A percentile compares a stretch with the other conserved stretches of the same genome.
Conservation (phyloP, 2,888 invertebrate genomes). For the Diogma glabrata region DNA sequence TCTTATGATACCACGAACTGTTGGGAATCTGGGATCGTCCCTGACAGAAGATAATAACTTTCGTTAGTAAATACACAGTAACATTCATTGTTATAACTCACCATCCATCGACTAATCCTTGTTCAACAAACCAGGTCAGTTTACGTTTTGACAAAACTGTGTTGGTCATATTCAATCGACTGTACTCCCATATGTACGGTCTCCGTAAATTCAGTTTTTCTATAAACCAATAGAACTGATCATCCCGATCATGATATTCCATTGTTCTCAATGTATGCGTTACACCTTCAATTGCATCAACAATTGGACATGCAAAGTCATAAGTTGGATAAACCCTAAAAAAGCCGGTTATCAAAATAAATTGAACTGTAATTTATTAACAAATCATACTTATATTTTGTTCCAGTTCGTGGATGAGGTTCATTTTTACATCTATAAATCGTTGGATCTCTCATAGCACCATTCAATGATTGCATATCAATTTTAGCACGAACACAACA, state of each 20-base stretch:
- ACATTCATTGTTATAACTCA: slow-evolving; percentile 29
- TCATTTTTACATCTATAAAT: slow-evolving; percentile 97
- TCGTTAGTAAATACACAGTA: slow-evolving; percentile 8
- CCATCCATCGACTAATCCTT: slow-evolving; percentile 94
- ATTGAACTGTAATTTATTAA: slow-evolving; percentile 7
- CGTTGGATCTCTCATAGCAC: slow-evolving; percentile 95
- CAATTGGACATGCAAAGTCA: slow-evolving; percentile 99
- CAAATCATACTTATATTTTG: slow-evolving; percentile 74
- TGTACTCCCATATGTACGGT: slow-evolving; percentile 94
- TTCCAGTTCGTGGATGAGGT: slow-evolving; percentile 84
- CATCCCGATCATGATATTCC: slow-evolving; percentile 97
- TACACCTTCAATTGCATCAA: slow-evolving; percentile 93
- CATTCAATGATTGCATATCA: slow-evolving; percentile 91
- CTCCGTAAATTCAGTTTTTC: slow-evolving; percentile 76
- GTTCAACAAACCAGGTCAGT: slow-evolving; percentile 94
- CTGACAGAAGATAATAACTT: slow-evolving; percentile 35
- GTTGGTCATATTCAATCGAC: slow-evolving; percentile 93
- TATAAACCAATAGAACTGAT: slow-evolving; percentile 96
- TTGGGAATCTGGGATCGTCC: slow-evolving; percentile 98
- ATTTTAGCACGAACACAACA: slow-evolving; percentile 96
- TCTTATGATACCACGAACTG: slow-evolving; percentile 90
- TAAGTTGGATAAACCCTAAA: slow-evolving; percentile 96
- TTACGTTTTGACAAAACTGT: slow-evolving; percentile 96
- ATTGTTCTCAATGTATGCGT: slow-evolving; percentile 96
- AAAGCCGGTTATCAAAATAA: slow-evolving; percentile 17